Evolutionary conservation across 2,797 vertebrate genomes (phyloP).

Genomic region (Leptoclinus maculatus): DNA sequence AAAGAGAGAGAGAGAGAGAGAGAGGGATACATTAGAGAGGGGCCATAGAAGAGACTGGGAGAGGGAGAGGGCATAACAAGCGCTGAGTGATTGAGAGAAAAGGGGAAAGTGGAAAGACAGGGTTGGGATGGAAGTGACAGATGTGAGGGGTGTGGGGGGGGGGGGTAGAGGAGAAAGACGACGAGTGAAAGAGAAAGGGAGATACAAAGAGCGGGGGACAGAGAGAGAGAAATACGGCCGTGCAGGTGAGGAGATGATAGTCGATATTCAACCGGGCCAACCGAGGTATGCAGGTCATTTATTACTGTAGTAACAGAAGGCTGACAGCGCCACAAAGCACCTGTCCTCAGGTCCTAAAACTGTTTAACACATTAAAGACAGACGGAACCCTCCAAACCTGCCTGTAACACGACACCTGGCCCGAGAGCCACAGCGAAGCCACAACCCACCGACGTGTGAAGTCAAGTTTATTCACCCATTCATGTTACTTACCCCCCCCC

Average conservation of each 20-base stretch:
- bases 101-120: conserved; percentile 18
- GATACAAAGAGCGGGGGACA: conserved; percentile 27
- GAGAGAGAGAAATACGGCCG: neutral
- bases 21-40: conserved; percentile 2
- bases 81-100: conserved; percentile 16
- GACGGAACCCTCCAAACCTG: conserved; percentile 50
- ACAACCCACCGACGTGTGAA: conserved; percentile 32
- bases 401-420: conserved; percentile 66
- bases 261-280: conserved; percentile 61
- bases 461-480: neutral
- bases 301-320: conserved; percentile 70
- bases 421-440: conserved; percentile 35
- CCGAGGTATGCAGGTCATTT: conserved; percentile 62
- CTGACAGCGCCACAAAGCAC: conserved; percentile 74
- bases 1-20: too few species aligned
- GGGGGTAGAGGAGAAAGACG: neutral
- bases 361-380: conserved; percentile 71
- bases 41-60: neutral
- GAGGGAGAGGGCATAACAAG: neutral
- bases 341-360: conserved; percentile 73
- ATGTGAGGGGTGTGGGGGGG: neutral
- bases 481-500: neutral
- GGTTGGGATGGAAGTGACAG: conserved; percentile 33
- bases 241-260: conserved; percentile 59
- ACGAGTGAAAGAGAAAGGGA: conserved; percentile 15